These are phyloP conservation scores for Percopsis transmontana DNA, from an alignment of 2,113 vertebrate genomes.

Conservation along the genomic window DNA sequence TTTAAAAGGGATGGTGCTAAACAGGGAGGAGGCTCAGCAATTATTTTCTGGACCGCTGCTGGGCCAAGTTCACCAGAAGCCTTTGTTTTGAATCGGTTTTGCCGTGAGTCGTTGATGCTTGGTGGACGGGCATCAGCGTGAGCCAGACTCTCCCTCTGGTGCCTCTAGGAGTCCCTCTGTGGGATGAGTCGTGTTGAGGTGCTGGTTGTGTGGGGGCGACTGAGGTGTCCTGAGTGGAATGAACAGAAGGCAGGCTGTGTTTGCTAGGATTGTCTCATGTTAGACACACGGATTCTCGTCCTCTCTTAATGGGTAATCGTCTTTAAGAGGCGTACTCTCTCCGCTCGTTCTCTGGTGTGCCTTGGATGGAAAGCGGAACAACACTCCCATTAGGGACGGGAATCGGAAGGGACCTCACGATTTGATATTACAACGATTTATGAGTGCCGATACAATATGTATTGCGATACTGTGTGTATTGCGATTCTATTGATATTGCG, in stretches of 20 bases:
- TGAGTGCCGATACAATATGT: too few species aligned
- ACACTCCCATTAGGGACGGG: too few species aligned
- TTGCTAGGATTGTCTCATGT: too few species aligned
- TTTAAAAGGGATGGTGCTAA: conserved; percentile 55
- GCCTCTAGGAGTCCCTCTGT: too few species aligned
- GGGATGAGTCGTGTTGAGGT: too few species aligned
- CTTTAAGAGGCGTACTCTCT: not conserved
- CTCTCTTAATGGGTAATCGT: not conserved
- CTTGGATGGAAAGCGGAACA: not conserved
- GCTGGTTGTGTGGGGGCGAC: conserved; percentile 59
- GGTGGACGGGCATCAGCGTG: too few species aligned
- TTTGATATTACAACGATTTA: too few species aligned
- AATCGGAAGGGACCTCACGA: too few species aligned
- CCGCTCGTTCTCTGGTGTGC: not conserved
- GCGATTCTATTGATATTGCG: too few species aligned
- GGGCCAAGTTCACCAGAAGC: conserved; percentile 20
- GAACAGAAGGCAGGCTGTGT: conserved; percentile 50
- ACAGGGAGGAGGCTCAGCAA: conserved; percentile 67
- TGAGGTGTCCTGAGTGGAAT: conserved; percentile 66
- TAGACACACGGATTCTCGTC: not conserved
- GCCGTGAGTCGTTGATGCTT: too few species aligned
- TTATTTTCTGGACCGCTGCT: conserved; percentile 40
- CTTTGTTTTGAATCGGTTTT: conserved; percentile 13
- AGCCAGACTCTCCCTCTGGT: too few species aligned
- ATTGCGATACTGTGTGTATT: too few species aligned